Conservation (phyloP, 35 echinoderm and acorn worm species). For the Ophiothrix spiculata region DNA sequence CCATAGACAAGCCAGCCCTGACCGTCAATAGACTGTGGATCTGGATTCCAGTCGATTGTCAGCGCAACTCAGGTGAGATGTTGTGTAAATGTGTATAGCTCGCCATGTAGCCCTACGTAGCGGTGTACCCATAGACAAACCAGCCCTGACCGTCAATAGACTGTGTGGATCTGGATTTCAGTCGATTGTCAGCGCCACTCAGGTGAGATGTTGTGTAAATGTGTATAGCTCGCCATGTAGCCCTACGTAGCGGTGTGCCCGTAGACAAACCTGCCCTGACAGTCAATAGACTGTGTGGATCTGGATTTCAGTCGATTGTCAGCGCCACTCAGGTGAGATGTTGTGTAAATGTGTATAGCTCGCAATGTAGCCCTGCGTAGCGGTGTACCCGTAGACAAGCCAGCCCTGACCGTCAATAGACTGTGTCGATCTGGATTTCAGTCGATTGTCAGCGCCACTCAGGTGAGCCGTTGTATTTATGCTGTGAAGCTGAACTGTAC, state of each 20-base stretch:
- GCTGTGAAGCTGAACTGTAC: no score
- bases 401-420: slow-evolving; percentile 85
- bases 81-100: no score
- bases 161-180: slow-evolving; percentile 96
- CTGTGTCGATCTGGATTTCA: slow-evolving; percentile 95
- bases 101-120: slow-evolving; percentile 72
- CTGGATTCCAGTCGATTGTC: no score
- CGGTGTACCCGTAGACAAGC: slow-evolving; percentile 60
- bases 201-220: no score
- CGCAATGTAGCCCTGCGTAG: slow-evolving; percentile 71
- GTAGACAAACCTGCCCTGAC: slow-evolving; percentile 65
- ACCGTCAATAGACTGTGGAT: no score
- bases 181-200: slow-evolving; percentile 76
- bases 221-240: slow-evolving; percentile 79
- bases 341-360: no score
- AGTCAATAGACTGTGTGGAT: slow-evolving; percentile 94
- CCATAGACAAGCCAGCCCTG: no score
- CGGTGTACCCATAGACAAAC: slow-evolving; percentile 59
- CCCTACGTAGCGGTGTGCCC: slow-evolving; percentile 63
- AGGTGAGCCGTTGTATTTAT: no score
- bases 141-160: slow-evolving; percentile 85
- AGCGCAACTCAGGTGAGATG: no score
- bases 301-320: slow-evolving; percentile 89
- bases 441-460: slow-evolving; percentile 76
- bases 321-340: slow-evolving; percentile 76